Base-by-base conservation (phyloP, 2,797 vertebrate species). In the Helostoma temminkii region DNA sequence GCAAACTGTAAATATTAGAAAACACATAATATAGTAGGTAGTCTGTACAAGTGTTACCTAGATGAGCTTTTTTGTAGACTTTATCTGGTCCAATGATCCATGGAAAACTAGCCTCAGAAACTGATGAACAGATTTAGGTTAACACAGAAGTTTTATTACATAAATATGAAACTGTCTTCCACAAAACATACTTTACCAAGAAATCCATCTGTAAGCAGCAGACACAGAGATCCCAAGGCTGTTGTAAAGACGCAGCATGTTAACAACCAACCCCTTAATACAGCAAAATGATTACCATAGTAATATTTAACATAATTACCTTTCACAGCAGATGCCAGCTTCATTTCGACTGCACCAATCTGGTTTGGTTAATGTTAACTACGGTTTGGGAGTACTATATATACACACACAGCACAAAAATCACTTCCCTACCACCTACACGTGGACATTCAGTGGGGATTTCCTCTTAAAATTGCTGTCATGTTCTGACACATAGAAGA, bases 301-400 rank as follows among this genome's bases (percentile, higher is more conserved):
- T 34, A 19, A 37, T 1, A 46, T 8, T 8, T 18, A 53, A 28
- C 11, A 28, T 78, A 88, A 93, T 80, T 89, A 93, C 92, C 91
- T 89, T 82, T 37, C 26, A 84, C 6, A 15, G 61, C 61, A 5
- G 69, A 46, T 3, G 62, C 60, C 62, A 62, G 80, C 79, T 71
- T 85, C 91, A 92, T 92, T 11, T 0, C 16, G 56, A 30, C 34
- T 64, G 42, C 6, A 69, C 16, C 18, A 26, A 52, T 28, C 26
- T 50, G 18, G 26, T 43, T 54, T 46, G 36, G 22, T n/a, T n/a
- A n/a, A n/a, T 54, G n/a, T 10, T 21, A 28, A 56, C 72, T 39
- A 42, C 3, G 0, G 18, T 21, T 41, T 24, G 15, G 25, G 19
- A 21, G 50, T 18, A 36, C 21, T 60, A 58, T 82, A 71, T 76